Evolutionary conservation across 2,113 vertebrate species (phyloP), one percentile per base, ranked within the genome.

Genomic region (Protomyctophum bolini): DNA sequence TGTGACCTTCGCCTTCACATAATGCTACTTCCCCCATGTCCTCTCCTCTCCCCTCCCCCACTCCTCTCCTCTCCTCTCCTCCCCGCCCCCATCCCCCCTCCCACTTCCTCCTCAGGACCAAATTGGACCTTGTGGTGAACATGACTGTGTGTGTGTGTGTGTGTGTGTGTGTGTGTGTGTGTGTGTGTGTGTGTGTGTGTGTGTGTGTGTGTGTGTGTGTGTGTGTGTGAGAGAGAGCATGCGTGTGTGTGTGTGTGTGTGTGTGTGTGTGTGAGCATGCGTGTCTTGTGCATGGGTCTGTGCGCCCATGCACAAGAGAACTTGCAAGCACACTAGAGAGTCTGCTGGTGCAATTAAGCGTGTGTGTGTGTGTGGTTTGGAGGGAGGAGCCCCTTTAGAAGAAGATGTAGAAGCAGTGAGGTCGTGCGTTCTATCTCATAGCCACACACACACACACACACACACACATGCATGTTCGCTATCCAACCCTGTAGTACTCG

Each of bases 21-120:
- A 10, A 14, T 62, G 46, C 60, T 21, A 14, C 47, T 46, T 41
- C 8, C 58, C 45, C 29, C 33, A 11, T 60, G 10, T 46, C 14
- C 56, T 52, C 52, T 52, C 28, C 45, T 41, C 61, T 33, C 46
- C 3, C 58, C 54, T 28, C 58, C 60, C 11, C 45, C 60, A 0
- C 2, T 50, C 50, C 51, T 61, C 56, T 47, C 54, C 51, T 61
- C 56, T 47, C 54, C 47, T 41, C 52, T 55, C 29, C 45, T 15
- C 10, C 33, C 10, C 21, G n/a, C 29, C 11, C 12, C 47, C 46
- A 45, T 12, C n/a, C 11, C 9, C 49, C 50, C 11, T 28, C 11
- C 9, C 54, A 68, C 52, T 81, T 83, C 67, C 70, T 79, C 61
- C 33, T 14, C 55, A 64, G 65, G 28, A 68, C 63, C 2, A 75